Evolutionary conservation across 2,113 vertebrate genomes (phyloP).

Genomic region (Myiopsitta monachus): DNA sequence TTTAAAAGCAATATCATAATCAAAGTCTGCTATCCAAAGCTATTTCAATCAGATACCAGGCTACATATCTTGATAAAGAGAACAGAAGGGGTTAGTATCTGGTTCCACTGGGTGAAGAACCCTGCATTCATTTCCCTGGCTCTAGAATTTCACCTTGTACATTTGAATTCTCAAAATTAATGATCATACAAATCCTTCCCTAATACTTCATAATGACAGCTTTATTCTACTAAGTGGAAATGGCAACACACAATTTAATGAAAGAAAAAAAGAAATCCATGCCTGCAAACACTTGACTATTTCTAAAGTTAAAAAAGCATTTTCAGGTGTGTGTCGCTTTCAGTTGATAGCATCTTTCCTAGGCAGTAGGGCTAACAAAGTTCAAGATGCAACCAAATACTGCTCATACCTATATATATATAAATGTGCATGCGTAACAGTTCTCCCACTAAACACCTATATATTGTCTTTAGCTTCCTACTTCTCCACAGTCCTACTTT

Average conservation of each 20-base stretch:
- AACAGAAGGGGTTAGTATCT: background rate
- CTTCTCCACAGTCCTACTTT: background rate
- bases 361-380: background rate
- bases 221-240: background rate
- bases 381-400: background rate
- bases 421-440: background rate
- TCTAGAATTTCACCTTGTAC: background rate
- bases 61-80: background rate
- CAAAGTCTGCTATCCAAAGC: background rate
- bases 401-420: background rate
- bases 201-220: background rate
- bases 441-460: background rate
- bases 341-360: background rate
- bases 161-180: background rate
- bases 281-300: background rate
- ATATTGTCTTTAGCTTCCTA: background rate
- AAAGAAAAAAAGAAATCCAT: background rate
- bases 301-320: background rate
- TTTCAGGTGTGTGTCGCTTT: background rate
- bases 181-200: background rate
- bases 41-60: background rate
- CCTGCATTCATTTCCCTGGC: background rate
- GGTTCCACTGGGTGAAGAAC: background rate
- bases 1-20: background rate
- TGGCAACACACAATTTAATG: background rate